A percentile compares a stretch with the other conserved stretches of the same genome.
Evolutionary conservation across 2,113 vertebrate genomes (phyloP).

Genomic region (Festucalex cinctus): DNA sequence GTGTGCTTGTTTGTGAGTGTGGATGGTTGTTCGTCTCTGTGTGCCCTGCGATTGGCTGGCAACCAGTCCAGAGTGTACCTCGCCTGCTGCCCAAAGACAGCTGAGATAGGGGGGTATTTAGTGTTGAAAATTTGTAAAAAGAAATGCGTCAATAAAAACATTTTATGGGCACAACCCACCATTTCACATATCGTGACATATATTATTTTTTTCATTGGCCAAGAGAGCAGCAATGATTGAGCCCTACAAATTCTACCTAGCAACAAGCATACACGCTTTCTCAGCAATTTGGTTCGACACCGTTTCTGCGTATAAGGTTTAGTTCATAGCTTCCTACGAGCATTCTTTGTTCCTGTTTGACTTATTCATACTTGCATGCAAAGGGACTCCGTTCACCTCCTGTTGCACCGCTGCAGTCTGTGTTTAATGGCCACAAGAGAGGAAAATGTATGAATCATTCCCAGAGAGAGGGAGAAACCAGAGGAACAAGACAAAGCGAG

Average conservation of each 20-base stretch:
- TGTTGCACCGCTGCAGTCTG: constrained; percentile 46
- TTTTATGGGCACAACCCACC: too few relatives aligned
- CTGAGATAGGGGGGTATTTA: too few relatives aligned
- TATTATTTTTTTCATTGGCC: not conserved
- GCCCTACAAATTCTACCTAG: not conserved
- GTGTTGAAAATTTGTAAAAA: too few relatives aligned
- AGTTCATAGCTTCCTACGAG: not conserved
- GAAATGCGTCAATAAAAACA: too few relatives aligned
- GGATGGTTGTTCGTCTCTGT: too few relatives aligned
- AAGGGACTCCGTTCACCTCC: not conserved
- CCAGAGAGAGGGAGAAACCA: constrained; percentile 49
- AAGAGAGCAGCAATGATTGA: not conserved
- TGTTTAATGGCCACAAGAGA: constrained; percentile 75
- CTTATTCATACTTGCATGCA: constrained; percentile 13
- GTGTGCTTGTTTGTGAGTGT: too few relatives aligned
- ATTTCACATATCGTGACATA: too few relatives aligned
- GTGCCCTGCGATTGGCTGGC: too few relatives aligned
- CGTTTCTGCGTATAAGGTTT: not conserved
- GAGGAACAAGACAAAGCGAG: constrained; percentile 26
- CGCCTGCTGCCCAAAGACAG: too few relatives aligned
- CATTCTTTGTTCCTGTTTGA: constrained; percentile 16
- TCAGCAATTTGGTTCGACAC: not conserved
- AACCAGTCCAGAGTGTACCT: too few relatives aligned
- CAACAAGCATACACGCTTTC: not conserved
- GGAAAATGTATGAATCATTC: constrained; percentile 75